Base-by-base conservation (phyloP, 2,888 invertebrate species). In the Mesorhabditis sp. region DNA sequence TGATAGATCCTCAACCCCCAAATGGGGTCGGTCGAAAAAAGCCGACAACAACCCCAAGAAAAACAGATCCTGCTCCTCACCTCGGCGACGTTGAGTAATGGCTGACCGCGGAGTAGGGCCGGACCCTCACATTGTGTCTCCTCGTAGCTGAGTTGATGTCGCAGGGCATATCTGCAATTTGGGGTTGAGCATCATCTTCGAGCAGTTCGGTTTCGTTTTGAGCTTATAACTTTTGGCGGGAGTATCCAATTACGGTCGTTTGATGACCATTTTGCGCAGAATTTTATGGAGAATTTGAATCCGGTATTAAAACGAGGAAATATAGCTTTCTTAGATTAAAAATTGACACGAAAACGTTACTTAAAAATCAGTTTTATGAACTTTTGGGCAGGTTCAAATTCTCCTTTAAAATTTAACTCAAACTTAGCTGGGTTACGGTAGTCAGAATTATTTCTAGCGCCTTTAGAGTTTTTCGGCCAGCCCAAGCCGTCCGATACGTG, bases 91-190 rank as follows among this genome's bases (percentile, higher is more conserved):
- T 74, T 70, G 15, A 76, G 66, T 5, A 83, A 71, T 41, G 81
- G 79, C 42, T 77, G 76, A 28, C 79, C 78, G 71, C 75, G 74
- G 44, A 82, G 76, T 10, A 83, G 70, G 10, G 69, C 72, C 50
- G 83, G 83, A 44, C 75, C 68, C 15, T 73, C 76, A 71, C 83
- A 83, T 44, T 74, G 74, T 13, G 82, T 81, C n/a, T 80, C 72
- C 45, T 81, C 78, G 71, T 81, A 83, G 68, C 76, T 70, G 44
- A 83, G 71, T 45, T 77, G 70, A 66, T 78, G 76, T 45, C 80
- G 75, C 68, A 81, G 74, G 66, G 77, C 76, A 58, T 80, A 76
- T 69, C 80, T 67, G 41, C 44, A 66, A 65, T 42, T 28, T 28
- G 28, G 28, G 28, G 28, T 28, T 28, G 28, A 28, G 28, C 28